Base-by-base conservation (phyloP, 2,888 invertebrate genomes). In the Tiliacea citrago region DNA sequence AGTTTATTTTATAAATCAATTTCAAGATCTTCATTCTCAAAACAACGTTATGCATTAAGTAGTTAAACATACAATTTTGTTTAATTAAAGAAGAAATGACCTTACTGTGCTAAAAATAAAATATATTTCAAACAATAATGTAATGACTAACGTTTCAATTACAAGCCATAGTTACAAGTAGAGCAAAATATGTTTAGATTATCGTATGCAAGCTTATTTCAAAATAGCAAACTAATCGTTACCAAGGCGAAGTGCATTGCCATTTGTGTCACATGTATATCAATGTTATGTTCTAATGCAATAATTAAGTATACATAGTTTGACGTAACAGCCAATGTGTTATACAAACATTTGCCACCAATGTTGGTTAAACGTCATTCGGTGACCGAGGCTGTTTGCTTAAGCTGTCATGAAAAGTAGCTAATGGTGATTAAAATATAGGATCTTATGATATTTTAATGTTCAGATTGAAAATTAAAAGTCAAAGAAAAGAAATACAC, bases 231-330 rank as follows among this genome's bases (percentile, higher is more conserved):
- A 72, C 1, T 13, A 62, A 60, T 68, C 35, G 35, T 42, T 71
- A 66, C 18, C 55, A 80, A 67, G 45, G 67, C 55, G 5, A 76
- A 81, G 81, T 75, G 76, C 76, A 75, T 60, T 76, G 76, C 63
- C 71, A 72, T n/a, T 47, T 24, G 4, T 13, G 10, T 58, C 77
- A 76, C 47, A 65, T 61, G 57, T 45, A 3, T 29, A 12, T 62
- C 18, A 16, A 51, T 68, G 4, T 24, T 60, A 45, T 51, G 35
- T 35, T 49, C 9, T 53, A 29, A 16, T 65, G 45, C 45, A 71
- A 71, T 76, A 60, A 61, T 61, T 67, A 67, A 18, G 57, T 58
- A 42, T 24, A 13, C 6, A 2, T 21, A 18, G 10, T 16, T 65
- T 78, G 73, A 73, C 39, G 77, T 73, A 62, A 78, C 7, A 49